phyloP scores from a whole-genome alignment of 2,113 vertebrate genomes.

The Perccottus glenii region DNA sequence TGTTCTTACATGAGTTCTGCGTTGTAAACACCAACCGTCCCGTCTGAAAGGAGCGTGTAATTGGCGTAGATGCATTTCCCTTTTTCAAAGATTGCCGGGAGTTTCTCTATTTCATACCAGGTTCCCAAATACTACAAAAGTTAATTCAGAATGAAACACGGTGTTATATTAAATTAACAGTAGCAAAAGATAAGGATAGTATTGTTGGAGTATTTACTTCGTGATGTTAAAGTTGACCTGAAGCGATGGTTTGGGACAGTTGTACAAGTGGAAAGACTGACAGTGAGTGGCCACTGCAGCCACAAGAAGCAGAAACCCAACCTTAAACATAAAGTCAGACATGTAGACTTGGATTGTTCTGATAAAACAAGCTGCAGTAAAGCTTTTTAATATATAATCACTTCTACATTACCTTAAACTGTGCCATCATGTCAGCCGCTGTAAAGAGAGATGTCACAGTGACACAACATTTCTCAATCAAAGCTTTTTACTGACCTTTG shows the following conservation, averaged over 20 bases:
- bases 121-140: slow-evolving; percentile 59
- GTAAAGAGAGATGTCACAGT: no score
- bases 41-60: slow-evolving; percentile 41
- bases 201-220: slow-evolving; percentile 29
- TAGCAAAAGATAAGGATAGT: no score
- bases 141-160: not conserved
- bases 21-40: slow-evolving; percentile 44
- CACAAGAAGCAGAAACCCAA: slow-evolving; percentile 20
- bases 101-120: slow-evolving; percentile 67
- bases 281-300: not conserved
- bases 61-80: slow-evolving; percentile 59
- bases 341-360: not conserved
- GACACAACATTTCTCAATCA: not conserved
- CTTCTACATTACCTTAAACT: not conserved
- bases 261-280: slow-evolving; percentile 42
- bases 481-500: not conserved
- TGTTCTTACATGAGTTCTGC: slow-evolving; percentile 57
- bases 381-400: no score
- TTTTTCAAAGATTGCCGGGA: slow-evolving; percentile 54
- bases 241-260: slow-evolving; percentile 20
- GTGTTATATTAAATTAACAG: not conserved
- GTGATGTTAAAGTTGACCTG: slow-evolving; percentile 50
- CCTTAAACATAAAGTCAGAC: not conserved
- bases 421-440: not conserved
- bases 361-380: no score